Percentiles rank a stretch among this genome's conserved stretches.
These are phyloP conservation scores for Phalacrocorax brasilianus DNA, from an alignment of 2,113 vertebrate genomes.

Conservation along the genomic window DNA sequence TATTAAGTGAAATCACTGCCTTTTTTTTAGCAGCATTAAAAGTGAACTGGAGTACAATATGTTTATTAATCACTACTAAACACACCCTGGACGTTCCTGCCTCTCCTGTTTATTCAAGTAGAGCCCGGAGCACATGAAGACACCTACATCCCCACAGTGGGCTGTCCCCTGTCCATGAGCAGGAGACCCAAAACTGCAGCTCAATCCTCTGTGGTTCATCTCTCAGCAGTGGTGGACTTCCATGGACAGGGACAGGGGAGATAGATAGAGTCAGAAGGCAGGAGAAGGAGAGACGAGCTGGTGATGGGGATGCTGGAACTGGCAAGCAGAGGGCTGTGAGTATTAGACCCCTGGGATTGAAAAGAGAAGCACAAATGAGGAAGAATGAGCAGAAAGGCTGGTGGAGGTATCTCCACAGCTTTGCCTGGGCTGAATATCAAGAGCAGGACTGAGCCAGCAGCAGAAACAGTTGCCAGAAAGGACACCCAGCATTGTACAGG, in stretches of 20 bases:
- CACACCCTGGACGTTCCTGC: background rate
- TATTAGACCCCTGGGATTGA: background rate
- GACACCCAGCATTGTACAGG: background rate
- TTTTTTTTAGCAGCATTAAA: constrained; percentile 31
- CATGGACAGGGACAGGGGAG: rapidly evolving
- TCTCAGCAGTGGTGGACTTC: background rate
- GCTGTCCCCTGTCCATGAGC: background rate
- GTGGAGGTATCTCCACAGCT: background rate
- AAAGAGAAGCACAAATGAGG: background rate
- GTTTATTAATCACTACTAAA: constrained; percentile 11
- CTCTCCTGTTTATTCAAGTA: background rate
- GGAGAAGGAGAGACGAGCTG: background rate
- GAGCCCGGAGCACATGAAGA: background rate
- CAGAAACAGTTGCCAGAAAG: background rate
- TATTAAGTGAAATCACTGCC: constrained; percentile 21
- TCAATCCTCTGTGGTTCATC: background rate
- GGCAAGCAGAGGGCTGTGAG: rapidly evolving
- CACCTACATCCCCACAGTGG: background rate
- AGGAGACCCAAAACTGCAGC: background rate
- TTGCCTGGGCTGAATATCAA: background rate
- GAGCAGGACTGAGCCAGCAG: background rate
- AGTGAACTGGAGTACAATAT: background rate
- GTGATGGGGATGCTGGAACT: rapidly evolving
- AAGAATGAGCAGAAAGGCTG: background rate
- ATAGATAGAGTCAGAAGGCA: background rate